Conservation (phyloP, 2,888 invertebrate species). For the Cabera pusaria region DNA sequence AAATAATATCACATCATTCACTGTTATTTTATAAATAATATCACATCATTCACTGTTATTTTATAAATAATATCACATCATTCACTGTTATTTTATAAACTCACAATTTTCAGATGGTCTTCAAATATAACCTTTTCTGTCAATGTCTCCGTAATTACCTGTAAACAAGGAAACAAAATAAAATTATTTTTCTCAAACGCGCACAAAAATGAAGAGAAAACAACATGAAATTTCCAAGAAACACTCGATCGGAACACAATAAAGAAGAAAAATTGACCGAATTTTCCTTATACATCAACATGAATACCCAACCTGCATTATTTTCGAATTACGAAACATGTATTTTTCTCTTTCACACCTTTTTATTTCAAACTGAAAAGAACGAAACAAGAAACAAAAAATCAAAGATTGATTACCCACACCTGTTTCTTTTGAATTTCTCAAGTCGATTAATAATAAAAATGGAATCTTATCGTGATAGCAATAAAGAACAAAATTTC, state of each 20-base stretch:
- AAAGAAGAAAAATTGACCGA: conserved; percentile 14
- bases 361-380: conserved; percentile 20
- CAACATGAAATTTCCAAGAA: conserved; percentile 6
- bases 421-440: conserved; percentile 51
- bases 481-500: conserved; percentile 16
- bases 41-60: no score
- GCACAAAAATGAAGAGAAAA: conserved; percentile 3
- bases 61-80: no score
- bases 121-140: no score
- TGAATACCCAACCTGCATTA: conserved; percentile 32
- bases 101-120: neutral
- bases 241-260: conserved; percentile 12
- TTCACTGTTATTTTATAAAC: no score
- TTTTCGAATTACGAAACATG: conserved; percentile 33
- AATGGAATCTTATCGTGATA: no score
- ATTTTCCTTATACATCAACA: conserved; percentile 23
- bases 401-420: conserved; percentile 54
- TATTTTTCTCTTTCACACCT: conserved; percentile 28
- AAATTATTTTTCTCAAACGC: no score
- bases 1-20: no score
- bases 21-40: no score
- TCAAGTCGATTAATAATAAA: no score
- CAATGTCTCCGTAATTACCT: no score
- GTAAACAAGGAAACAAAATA: neutral
- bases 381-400: conserved; percentile 33